These are phyloP conservation scores for Melitaea athalia DNA, from an alignment of 2,888 invertebrate genomes.

Conservation along the genomic window DNA sequence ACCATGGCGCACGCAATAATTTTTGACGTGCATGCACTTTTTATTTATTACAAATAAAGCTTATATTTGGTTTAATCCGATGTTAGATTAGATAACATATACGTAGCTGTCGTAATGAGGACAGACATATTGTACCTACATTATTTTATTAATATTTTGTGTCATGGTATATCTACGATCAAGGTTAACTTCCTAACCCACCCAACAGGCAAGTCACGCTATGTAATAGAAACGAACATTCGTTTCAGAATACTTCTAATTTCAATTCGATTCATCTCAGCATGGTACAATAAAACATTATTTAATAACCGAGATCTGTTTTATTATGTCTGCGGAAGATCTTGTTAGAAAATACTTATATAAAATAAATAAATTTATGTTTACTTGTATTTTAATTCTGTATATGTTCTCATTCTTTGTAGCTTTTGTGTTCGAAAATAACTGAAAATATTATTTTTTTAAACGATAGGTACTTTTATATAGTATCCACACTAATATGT, in stretches of 20 bases:
- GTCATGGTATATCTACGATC: conserved; percentile 2
- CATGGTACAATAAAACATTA: not conserved
- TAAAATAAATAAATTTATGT: not conserved
- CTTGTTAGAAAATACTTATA: not conserved
- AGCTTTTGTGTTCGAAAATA: no score
- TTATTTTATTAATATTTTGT: conserved; percentile 12
- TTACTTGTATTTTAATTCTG: not conserved
- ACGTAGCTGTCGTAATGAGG: conserved; percentile 17
- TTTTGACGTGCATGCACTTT: not conserved
- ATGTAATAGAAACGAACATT: conserved; percentile 1
- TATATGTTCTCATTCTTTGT: not conserved
- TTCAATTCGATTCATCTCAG: conserved; percentile 9
- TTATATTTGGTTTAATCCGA: conserved; percentile 4
- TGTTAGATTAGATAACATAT: conserved; percentile 23
- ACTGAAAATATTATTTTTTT: no score
- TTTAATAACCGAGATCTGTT: not conserved
- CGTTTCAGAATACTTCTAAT: not conserved
- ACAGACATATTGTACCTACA: conserved; percentile 9
- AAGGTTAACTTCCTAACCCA: conserved; percentile 7
- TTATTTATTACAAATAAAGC: conserved; percentile 2
- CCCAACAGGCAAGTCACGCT: conserved; percentile 14
- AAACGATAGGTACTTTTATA: not conserved
- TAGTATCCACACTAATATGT: not conserved
- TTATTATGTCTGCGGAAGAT: not conserved
- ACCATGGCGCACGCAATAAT: conserved; percentile 18